phyloP scores from a whole-genome alignment of 2,113 vertebrate species.

The Talpa occidentalis region DNA sequence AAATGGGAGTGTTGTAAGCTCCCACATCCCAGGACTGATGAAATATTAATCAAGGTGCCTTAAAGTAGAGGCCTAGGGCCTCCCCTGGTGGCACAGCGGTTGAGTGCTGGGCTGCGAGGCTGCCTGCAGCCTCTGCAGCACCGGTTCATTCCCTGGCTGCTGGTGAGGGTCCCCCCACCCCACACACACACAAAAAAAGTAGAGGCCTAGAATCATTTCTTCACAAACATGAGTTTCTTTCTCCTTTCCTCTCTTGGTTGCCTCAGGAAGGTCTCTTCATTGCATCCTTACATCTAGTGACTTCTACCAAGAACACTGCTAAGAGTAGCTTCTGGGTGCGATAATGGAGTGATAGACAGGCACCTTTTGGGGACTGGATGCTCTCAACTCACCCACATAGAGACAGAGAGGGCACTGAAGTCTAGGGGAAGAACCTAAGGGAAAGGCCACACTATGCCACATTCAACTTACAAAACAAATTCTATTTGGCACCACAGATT shows the following conservation, averaged over 20 bases:
- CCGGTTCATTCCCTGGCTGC: no score
- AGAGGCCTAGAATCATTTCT: neutral
- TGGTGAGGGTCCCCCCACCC: no score
- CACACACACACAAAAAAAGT: no score
- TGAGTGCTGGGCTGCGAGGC: no score
- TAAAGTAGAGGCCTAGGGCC: neutral
- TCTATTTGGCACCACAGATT: neutral
- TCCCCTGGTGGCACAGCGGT: no score
- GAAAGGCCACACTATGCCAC: neutral
- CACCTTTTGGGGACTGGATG: neutral
- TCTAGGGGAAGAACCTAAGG: neutral
- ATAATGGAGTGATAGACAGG: rapidly evolving
- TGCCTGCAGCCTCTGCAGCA: no score
- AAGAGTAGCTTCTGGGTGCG: neutral
- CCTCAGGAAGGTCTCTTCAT: neutral
- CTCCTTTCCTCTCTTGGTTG: neutral
- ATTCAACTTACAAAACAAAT: neutral
- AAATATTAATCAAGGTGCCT: neutral
- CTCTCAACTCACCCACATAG: no score
- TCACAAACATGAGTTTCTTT: neutral
- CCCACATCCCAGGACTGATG: neutral
- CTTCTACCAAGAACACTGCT: neutral
- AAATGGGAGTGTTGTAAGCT: neutral
- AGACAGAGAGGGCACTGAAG: neutral
- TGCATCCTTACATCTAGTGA: neutral